These are phyloP conservation scores for Erpobdella octoculata DNA, from an alignment of 2,888 invertebrate genomes.

Conservation along the genomic window DNA sequence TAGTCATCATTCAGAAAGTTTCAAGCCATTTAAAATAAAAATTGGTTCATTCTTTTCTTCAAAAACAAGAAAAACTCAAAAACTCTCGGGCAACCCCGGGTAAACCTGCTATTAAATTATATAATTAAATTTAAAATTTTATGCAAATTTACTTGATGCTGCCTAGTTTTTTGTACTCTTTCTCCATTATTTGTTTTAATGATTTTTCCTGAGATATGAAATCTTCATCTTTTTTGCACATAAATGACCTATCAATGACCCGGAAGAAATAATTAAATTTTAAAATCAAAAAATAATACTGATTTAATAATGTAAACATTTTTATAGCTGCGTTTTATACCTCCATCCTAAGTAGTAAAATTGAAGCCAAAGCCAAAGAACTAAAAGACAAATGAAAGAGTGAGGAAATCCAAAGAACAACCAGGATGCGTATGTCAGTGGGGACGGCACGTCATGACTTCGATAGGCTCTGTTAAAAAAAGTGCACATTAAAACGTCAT, in stretches of 20 bases:
- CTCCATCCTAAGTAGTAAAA: constrained; percentile 29
- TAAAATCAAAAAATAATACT: background rate
- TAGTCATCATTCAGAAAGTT: no score
- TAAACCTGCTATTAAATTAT: no score
- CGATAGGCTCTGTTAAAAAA: constrained; percentile 20
- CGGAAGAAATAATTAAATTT: background rate
- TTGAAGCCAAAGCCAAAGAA: constrained; percentile 44
- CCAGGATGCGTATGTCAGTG: constrained; percentile 46
- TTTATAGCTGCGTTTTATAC: no score
- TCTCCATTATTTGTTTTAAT: constrained; percentile 15
- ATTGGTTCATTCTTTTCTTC: no score
- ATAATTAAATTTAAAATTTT: no score
- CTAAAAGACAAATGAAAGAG: constrained; percentile 42
- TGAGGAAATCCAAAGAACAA: constrained; percentile 43
- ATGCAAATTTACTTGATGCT: constrained; percentile 28
- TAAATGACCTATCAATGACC: background rate
- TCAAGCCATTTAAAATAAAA: no score
- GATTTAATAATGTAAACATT: constrained; percentile 15
- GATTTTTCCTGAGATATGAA: background rate
- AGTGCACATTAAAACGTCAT: no score
- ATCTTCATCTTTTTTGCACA: constrained; percentile 11
- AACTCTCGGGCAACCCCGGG: no score
- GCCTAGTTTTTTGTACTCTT: constrained; percentile 32
- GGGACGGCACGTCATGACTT: constrained; percentile 38
- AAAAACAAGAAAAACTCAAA: no score